Percentiles rank a stretch among this genome's conserved stretches.
phyloP scores from a whole-genome alignment of 2,797 vertebrate genomes.

The Sebastolobus alascanus region DNA sequence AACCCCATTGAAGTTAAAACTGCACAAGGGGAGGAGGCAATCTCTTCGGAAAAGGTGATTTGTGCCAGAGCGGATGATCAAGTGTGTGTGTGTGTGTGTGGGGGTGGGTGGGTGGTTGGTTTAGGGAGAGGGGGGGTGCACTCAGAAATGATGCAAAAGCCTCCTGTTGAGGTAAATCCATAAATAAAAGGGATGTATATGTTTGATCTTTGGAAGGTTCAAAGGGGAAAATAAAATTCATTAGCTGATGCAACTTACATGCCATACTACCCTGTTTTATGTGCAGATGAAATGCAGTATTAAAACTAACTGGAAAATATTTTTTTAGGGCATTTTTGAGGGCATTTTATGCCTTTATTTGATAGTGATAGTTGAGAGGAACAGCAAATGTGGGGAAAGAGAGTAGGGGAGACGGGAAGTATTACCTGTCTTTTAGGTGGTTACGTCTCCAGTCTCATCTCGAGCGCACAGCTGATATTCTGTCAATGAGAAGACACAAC shows the following conservation, averaged over 20 bases:
- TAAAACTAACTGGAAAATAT: neutral
- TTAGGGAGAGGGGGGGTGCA: neutral
- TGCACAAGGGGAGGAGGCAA: conserved; percentile 38
- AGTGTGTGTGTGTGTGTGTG: conserved; percentile 4
- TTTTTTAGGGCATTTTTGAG: neutral
- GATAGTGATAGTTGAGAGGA: neutral
- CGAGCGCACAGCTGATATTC: accelerated
- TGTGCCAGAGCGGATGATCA: conserved; percentile 48
- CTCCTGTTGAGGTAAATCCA: conserved; percentile 49
- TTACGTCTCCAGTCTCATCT: too few relatives aligned
- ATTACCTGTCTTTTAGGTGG: too few relatives aligned
- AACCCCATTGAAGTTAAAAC: conserved; percentile 68
- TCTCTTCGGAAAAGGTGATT: conserved; percentile 48
- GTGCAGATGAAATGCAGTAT: conserved; percentile 18
- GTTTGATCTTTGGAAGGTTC: conserved; percentile 57
- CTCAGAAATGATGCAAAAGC: conserved; percentile 43
- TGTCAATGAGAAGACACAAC: too few relatives aligned
- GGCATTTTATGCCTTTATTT: neutral
- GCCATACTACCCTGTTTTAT: conserved; percentile 8
- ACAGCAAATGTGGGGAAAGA: neutral
- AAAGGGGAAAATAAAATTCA: conserved; percentile 21
- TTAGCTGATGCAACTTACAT: conserved; percentile 55
- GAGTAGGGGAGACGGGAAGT: neutral
- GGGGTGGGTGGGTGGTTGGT: conserved; percentile 8
- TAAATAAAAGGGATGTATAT: conserved; percentile 40